Base-by-base conservation (phyloP, 1,140 invertebrate species). In the Drosophila tristis region DNA sequence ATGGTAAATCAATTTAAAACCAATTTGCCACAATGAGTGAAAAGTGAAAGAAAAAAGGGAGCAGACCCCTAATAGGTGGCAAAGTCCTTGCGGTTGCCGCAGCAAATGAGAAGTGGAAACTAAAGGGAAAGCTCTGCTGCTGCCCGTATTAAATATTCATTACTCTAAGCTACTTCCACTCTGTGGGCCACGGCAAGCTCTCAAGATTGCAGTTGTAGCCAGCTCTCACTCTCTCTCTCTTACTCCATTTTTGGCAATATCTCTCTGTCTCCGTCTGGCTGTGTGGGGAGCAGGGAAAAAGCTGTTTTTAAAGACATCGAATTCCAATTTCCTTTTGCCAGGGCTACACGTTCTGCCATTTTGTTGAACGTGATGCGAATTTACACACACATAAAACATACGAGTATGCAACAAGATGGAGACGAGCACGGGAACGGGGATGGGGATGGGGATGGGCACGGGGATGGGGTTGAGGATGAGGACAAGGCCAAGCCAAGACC, bases 1-100 rank as follows among this genome's bases (percentile, higher is more conserved):
- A 89, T 89, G 80, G 68, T 89, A 89, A 89, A 89, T 89, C 84
- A 89, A 89, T 89, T 89, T 89, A 89, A 89, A 89, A 89, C 80
- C 85, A 89, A 89, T 89, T 89, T 89, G 78, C 68, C 65, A 55
- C 61, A 74, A 74, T 74, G 71, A 74, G 60, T 75, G 61, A 74
- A 66, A 65, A 66, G 72, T 74, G 54, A 54, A 35, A 44, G 61
- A 66, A 51, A 26, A 50, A 51, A n/a, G 11, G 5, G 8, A 13
- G 11, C 35, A 39, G 51, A 23, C 29, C 45, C 45, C 7, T 48
- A 48, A 48, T 48, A 48, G 45, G 45, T 48, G 42, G 31, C 23
- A 53, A 15, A 66, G 54, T 70, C 58, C 61, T 68, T 81, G 82
- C 50, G 78, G 78, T 58, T 78, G 53, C 53, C 31, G 29, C 2